Evolutionary conservation across 1,140 invertebrate genomes (phyloP).

Genomic region (Acromyrmex charruanus): DNA sequence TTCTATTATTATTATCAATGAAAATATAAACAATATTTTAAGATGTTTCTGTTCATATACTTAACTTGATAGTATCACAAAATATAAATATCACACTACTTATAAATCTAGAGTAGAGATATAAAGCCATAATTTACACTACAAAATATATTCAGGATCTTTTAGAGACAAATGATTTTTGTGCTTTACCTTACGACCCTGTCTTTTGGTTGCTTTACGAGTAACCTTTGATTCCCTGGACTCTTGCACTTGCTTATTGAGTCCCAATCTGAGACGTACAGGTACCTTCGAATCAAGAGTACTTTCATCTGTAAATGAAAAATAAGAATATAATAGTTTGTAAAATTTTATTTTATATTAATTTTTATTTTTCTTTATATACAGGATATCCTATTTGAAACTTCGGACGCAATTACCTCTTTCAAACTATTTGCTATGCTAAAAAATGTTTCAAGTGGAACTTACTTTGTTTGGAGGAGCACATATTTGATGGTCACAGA

Average conservation of each 20-base stretch:
- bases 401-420: too few species aligned
- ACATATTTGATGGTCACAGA: too few species aligned
- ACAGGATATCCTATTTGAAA: not conserved
- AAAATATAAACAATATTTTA: conserved; percentile 39
- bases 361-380: not conserved
- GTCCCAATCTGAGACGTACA: conserved; percentile 78
- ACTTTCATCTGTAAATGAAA: conserved; percentile 75
- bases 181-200: conserved; percentile 83
- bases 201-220: conserved; percentile 80
- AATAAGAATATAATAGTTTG: conserved; percentile 19
- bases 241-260: conserved; percentile 80
- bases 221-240: conserved; percentile 77
- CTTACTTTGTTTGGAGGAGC: too few species aligned
- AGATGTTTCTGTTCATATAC: conserved; percentile 12
- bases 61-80: conserved; percentile 28
- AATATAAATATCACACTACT: conserved; percentile 50
- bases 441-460: too few species aligned
- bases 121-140: conserved; percentile 70
- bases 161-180: conserved; percentile 79
- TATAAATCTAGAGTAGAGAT: conserved; percentile 31
- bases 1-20: conserved; percentile 16
- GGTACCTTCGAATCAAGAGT: conserved; percentile 80
- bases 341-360: conserved; percentile 12
- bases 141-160: conserved; percentile 76
- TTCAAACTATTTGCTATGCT: too few species aligned